Conservation (phyloP, 30 jellyfish, hydroid and myxozoan species). For the Sanderia malayensis region DNA sequence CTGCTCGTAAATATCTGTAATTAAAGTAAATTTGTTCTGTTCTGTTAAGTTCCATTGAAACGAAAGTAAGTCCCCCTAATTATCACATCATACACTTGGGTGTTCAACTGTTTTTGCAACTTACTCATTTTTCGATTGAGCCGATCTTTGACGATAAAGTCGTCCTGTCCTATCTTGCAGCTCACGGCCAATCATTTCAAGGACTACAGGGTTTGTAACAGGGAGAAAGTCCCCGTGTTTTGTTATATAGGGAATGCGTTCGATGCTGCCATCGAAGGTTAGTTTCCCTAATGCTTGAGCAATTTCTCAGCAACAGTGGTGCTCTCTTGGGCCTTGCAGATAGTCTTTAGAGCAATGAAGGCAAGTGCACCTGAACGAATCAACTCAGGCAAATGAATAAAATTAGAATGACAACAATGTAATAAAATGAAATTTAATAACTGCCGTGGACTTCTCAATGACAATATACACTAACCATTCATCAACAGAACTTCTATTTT, state of each 20-base stretch:
- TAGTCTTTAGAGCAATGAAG: conserved; percentile 13
- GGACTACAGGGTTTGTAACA: conserved; percentile 8
- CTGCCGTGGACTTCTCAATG: no score
- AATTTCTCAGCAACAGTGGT: conserved; percentile 43
- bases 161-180: not conserved
- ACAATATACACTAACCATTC: no score
- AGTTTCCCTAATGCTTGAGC: conserved; percentile 16
- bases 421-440: no score
- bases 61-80: no score
- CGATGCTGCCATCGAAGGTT: conserved; percentile 35
- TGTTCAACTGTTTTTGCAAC: no score
- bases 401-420: no score
- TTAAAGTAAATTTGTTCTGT: no score
- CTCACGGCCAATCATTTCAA: conserved; percentile 25
- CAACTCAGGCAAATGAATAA: no score
- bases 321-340: conserved; percentile 19
- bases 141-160: conserved; percentile 8
- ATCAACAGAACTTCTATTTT: no score
- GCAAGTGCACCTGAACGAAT: conserved; percentile 36
- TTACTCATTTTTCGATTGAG: conserved; percentile 17
- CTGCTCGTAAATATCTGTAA: no score
- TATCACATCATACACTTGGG: no score
- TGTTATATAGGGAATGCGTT: conserved; percentile 9
- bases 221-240: conserved; percentile 10
- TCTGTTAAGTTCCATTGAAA: no score